Conservation (phyloP, 2,888 invertebrate genomes). For the Sesia apiformis region DNA sequence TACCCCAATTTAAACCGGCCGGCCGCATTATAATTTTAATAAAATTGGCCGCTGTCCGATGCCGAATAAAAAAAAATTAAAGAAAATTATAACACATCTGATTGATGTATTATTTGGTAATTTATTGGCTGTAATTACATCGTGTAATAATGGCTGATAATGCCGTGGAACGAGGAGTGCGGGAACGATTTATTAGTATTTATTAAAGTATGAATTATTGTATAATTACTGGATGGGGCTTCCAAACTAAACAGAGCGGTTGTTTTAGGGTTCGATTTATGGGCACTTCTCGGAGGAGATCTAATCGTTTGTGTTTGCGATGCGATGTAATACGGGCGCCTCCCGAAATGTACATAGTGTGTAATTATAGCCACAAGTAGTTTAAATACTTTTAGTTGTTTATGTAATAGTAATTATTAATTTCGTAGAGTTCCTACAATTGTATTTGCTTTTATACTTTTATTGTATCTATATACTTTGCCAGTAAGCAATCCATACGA, state of each 20-base stretch:
- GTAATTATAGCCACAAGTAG: no score
- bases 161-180: conserved; percentile 41
- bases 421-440: no score
- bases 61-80: conserved; percentile 48
- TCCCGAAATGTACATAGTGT: conserved; percentile 9
- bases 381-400: no score
- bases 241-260: conserved; percentile 69
- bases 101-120: conserved; percentile 75
- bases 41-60: conserved; percentile 63
- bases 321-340: conserved; percentile 27
- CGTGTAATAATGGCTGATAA: conserved; percentile 70
- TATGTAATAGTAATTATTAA: no score
- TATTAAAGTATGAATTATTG: conserved; percentile 74
- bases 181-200: conserved; percentile 71
- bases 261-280: conserved; percentile 69
- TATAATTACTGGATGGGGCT: conserved; percentile 70
- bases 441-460: no score
- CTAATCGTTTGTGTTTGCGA: conserved; percentile 50
- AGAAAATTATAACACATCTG: conserved; percentile 73
- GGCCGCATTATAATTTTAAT: conserved; percentile 69
- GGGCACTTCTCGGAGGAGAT: conserved; percentile 58
- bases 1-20: conserved; percentile 63
- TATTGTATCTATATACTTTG: no score
- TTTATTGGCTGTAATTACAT: conserved; percentile 73
- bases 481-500: no score